Conservation (phyloP, 2,888 invertebrate species). For the Tetragnatha montana region DNA sequence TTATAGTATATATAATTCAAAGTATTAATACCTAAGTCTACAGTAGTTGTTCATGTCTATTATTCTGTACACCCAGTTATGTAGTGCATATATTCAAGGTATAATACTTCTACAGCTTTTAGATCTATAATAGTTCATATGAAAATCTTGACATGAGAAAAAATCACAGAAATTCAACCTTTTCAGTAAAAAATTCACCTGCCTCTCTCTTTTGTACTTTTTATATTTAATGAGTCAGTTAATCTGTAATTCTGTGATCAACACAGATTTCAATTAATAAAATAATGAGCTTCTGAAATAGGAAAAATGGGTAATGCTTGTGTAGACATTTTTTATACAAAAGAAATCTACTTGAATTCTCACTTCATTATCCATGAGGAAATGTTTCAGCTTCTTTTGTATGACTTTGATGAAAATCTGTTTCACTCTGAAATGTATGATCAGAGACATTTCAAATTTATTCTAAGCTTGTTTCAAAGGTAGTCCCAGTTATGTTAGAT, state of each 20-base stretch:
- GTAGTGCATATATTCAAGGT: conserved; percentile 31
- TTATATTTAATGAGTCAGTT: conserved; percentile 32
- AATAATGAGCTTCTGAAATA: conserved; percentile 55
- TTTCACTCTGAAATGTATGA: conserved; percentile 48
- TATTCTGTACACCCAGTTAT: conserved; percentile 43
- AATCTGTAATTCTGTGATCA: conserved; percentile 35
- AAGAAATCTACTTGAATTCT: conserved; percentile 64
- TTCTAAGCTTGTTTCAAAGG: conserved; percentile 57
- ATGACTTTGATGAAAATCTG: conserved; percentile 64
- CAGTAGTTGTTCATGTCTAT: conserved; percentile 51
- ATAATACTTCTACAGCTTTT: conserved; percentile 33
- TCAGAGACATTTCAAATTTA: conserved; percentile 33
- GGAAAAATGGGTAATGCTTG: conserved; percentile 49
- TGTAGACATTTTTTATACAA: conserved; percentile 21
- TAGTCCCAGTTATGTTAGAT: conserved; percentile 64
- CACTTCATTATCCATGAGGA: conserved; percentile 53
- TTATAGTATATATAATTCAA: conserved; percentile 47
- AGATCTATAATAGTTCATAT: conserved; percentile 56
- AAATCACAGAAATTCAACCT: conserved; percentile 67
- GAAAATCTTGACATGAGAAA: conserved; percentile 60
- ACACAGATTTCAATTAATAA: conserved; percentile 52
- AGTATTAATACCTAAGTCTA: conserved; percentile 36
- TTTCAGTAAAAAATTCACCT: conserved; percentile 47
- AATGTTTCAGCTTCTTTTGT: conserved; percentile 23
- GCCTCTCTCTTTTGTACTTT: conserved; percentile 64